phyloP scores from a whole-genome alignment of 1,140 invertebrate genomes.

The Druon quercuslanigerum region DNA sequence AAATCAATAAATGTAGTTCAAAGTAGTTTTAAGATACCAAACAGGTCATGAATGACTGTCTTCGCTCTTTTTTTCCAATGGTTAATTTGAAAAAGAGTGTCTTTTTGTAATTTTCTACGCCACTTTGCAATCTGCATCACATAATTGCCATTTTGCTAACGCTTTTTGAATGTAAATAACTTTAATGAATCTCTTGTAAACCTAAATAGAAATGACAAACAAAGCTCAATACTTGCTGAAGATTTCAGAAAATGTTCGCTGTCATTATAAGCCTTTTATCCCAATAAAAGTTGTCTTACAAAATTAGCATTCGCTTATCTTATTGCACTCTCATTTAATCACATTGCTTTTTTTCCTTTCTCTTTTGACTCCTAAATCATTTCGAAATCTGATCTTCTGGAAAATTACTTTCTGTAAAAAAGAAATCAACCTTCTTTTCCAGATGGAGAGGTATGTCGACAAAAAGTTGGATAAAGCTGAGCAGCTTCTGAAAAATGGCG shows the following conservation, averaged over 20 bases:
- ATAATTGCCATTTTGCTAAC: neutral
- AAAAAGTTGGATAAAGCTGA: constrained; percentile 87
- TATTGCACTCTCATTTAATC: constrained; percentile 3
- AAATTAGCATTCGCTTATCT: constrained; percentile 21
- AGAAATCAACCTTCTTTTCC: constrained; percentile 59
- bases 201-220: neutral
- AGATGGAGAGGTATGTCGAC: constrained; percentile 86
- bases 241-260: neutral
- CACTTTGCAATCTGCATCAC: neutral
- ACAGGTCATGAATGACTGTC: neutral
- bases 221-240: neutral
- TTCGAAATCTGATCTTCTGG: neutral
- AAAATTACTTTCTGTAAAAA: constrained; percentile 50
- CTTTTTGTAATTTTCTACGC: constrained; percentile 4
- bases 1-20: neutral
- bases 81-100: neutral
- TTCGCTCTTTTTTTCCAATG: no score
- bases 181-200: neutral
- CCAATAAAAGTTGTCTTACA: constrained; percentile 24
- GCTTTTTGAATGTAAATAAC: neutral
- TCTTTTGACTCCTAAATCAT: neutral
- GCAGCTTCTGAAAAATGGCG: constrained; percentile 80
- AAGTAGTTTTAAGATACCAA: neutral
- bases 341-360: neutral
- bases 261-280: neutral